These are phyloP conservation scores for Pandion haliaetus DNA, from an alignment of 2,113 vertebrate species.

Conservation along the genomic window DNA sequence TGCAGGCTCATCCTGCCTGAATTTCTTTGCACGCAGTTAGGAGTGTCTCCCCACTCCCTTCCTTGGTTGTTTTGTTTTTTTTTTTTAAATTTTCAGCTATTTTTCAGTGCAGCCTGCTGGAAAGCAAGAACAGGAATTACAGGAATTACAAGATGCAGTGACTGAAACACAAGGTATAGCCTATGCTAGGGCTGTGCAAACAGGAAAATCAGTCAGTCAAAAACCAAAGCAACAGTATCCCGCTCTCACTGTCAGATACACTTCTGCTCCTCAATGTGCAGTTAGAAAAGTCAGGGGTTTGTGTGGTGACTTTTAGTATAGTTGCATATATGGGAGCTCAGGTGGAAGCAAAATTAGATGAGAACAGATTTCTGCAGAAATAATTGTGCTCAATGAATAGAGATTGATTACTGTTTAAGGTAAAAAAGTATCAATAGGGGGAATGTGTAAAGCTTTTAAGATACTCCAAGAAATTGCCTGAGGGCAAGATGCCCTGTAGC, in stretches of 20 bases:
- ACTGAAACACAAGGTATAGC: neutral
- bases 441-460: neutral
- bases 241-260: neutral
- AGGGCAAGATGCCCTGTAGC: neutral
- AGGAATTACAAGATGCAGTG: neutral
- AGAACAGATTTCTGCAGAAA: neutral
- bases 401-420: neutral
- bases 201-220: neutral
- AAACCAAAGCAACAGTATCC: neutral
- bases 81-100: neutral
- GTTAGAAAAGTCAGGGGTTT: neutral
- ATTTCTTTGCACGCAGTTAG: neutral
- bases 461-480: neutral
- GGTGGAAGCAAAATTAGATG: neutral
- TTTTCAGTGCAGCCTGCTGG: neutral
- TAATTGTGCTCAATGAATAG: neutral
- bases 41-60: fast-evolving
- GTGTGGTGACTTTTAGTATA: neutral
- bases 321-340: neutral
- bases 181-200: neutral
- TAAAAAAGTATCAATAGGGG: neutral
- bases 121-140: neutral
- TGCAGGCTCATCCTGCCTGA: neutral
- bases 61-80: neutral
- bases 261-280: neutral